A percentile compares a stretch with the other conserved stretches of the same genome.
These are phyloP conservation scores for Nicator chloris DNA, from an alignment of 2,113 vertebrate species.

Conservation along the genomic window DNA sequence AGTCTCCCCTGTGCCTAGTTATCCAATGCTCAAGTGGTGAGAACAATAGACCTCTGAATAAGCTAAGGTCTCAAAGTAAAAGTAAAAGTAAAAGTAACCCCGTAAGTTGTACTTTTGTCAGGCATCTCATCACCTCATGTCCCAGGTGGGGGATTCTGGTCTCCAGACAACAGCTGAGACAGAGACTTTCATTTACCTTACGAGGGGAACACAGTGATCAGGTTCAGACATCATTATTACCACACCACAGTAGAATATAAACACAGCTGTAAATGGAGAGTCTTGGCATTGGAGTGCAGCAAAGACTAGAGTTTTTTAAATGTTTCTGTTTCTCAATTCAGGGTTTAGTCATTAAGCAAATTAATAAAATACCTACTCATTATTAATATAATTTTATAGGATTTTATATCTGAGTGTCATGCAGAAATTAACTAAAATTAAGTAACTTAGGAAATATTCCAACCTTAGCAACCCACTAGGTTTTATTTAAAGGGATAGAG, in stretches of 20 bases:
- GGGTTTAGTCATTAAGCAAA: background rate
- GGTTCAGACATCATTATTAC: background rate
- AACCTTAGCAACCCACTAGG: background rate
- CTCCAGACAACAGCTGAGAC: background rate
- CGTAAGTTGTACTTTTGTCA: constrained; percentile 64
- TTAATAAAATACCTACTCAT: background rate
- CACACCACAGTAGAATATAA: background rate
- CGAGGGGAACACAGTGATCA: background rate
- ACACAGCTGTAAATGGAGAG: background rate
- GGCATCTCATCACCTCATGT: constrained; percentile 34
- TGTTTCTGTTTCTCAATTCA: background rate
- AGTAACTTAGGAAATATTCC: background rate
- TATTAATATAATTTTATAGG: background rate
- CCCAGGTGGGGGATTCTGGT: constrained; percentile 47
- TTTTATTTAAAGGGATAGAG: background rate
- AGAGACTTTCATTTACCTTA: background rate
- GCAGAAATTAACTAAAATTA: background rate
- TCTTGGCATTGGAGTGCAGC: background rate
- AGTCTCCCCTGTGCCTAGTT: background rate
- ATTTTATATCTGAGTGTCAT: background rate
- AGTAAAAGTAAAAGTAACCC: constrained; percentile 72
- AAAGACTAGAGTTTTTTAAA: background rate
- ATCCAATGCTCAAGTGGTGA: background rate
- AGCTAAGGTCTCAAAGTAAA: constrained; percentile 65
- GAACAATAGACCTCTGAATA: constrained; percentile 76